phyloP scores from a whole-genome alignment of 2,888 invertebrate genomes.

The Halictus ligatus region DNA sequence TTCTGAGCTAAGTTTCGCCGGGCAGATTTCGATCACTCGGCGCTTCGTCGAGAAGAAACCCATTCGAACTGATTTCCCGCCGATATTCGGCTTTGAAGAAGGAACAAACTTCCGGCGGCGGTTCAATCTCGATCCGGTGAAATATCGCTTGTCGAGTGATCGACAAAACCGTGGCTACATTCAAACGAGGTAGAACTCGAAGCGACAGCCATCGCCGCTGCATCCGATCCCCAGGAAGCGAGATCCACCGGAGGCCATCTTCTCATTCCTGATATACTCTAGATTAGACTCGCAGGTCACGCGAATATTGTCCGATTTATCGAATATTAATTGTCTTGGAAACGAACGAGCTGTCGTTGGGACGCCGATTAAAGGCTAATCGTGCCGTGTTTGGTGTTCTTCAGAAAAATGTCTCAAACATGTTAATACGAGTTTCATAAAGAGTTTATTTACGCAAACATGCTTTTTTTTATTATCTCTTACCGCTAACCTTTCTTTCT shows the following conservation, averaged over 20 bases:
- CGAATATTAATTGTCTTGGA: background rate
- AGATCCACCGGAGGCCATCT: constrained; percentile 7
- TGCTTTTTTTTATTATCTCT: no score
- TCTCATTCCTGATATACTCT: background rate
- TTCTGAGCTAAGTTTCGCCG: background rate
- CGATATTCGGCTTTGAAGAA: background rate
- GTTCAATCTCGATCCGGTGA: constrained; percentile 7
- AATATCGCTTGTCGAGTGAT: constrained; percentile 15
- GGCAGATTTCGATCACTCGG: background rate
- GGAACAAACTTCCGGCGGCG: constrained; percentile 14
- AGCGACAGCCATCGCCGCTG: background rate
- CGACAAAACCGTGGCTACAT: constrained; percentile 29
- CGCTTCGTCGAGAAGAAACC: background rate
- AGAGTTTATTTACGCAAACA: no score
- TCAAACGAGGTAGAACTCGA: constrained; percentile 14
- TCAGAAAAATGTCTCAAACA: no score
- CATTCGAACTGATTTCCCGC: constrained; percentile 7
- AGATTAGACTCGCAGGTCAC: background rate
- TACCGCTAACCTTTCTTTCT: no score
- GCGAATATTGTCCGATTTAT: background rate
- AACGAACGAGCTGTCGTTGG: background rate
- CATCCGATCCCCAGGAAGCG: constrained; percentile 17
- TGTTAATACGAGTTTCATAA: background rate
- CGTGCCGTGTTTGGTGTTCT: no score
- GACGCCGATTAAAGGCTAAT: background rate